These are phyloP conservation scores for Leptopilina drosophilae DNA, from an alignment of 2,888 invertebrate genomes.

Conservation along the genomic window DNA sequence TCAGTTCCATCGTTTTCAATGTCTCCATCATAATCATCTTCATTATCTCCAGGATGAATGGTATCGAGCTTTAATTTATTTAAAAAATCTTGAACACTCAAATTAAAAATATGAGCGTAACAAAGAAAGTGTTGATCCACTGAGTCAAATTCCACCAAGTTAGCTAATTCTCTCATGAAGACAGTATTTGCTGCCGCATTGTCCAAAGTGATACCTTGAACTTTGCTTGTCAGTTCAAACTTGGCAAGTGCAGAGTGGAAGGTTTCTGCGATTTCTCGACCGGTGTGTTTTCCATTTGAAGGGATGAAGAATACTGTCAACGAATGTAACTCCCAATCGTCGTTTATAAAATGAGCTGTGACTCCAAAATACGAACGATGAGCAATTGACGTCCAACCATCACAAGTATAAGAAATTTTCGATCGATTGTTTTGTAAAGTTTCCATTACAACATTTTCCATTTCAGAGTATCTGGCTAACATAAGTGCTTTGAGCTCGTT, in stretches of 20 bases:
- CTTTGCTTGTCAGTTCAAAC: constrained; percentile 14
- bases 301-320: constrained; percentile 2
- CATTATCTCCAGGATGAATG: background rate
- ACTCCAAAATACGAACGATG: constrained; percentile 1
- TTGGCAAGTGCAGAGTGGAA: constrained; percentile 11
- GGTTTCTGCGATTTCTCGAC: background rate
- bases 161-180: constrained; percentile 34
- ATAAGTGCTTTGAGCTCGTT: background rate
- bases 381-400: constrained; percentile 10
- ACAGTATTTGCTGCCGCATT: constrained; percentile 42
- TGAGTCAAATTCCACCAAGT: constrained; percentile 44
- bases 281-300: constrained; percentile 4
- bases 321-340: constrained; percentile 5
- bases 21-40: constrained; percentile 33
- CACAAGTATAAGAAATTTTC: background rate
- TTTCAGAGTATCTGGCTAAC: background rate
- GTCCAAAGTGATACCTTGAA: constrained; percentile 39
- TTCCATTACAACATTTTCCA: background rate
- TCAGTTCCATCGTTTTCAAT: constrained; percentile 2
- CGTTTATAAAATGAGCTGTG: background rate
- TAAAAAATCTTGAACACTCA: constrained; percentile 61
- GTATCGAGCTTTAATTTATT: constrained; percentile 31
- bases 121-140: constrained; percentile 63
- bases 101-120: constrained; percentile 62
- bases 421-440: background rate